These are phyloP conservation scores for Halocynthia roretzi DNA, from an alignment of 23 tunicate species.

Conservation along the genomic window DNA sequence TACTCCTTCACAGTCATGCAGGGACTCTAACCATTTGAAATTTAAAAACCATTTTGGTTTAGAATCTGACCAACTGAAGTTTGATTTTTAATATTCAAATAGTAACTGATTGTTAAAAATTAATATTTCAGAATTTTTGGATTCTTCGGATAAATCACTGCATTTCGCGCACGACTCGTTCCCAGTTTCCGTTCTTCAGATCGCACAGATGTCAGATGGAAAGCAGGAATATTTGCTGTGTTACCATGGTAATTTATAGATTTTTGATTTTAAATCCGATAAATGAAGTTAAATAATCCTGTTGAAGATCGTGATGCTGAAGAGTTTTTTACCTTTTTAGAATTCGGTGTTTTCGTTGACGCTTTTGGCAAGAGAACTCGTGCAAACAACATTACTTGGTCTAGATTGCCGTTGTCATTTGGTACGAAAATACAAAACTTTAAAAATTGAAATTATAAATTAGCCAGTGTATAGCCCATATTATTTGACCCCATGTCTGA, in stretches of 20 bases:
- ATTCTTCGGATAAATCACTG: not conserved
- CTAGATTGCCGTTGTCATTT: slow-evolving; percentile 71
- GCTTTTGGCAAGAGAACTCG: slow-evolving; percentile 70
- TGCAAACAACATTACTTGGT: slow-evolving; percentile 56
- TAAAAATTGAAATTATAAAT: too few relatives aligned
- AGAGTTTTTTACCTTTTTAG: slow-evolving; percentile 16
- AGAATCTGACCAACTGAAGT: too few relatives aligned
- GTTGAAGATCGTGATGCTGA: not conserved
- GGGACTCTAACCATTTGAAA: not conserved
- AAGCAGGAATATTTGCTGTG: slow-evolving; percentile 77
- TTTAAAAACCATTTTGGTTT: too few relatives aligned
- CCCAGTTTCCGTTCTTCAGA: slow-evolving; percentile 64
- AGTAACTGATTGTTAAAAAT: too few relatives aligned
- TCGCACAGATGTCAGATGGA: slow-evolving; percentile 39
- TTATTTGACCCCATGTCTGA: too few relatives aligned
- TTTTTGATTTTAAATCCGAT: not conserved
- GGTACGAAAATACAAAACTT: slow-evolving; percentile 27
- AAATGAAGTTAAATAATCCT: not conserved
- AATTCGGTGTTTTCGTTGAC: slow-evolving; percentile 91
- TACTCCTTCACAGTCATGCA: not conserved
- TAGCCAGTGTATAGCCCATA: too few relatives aligned
- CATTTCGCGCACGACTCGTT: slow-evolving; percentile 16
- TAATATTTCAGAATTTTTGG: slow-evolving; percentile 17
- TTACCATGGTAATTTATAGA: slow-evolving; percentile 53
- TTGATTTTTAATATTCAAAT: too few relatives aligned